Evolutionary conservation across 2,797 vertebrate genomes (phyloP), one percentile per base, ranked within the genome.

Genomic region (Sebastes cheni): DNA sequence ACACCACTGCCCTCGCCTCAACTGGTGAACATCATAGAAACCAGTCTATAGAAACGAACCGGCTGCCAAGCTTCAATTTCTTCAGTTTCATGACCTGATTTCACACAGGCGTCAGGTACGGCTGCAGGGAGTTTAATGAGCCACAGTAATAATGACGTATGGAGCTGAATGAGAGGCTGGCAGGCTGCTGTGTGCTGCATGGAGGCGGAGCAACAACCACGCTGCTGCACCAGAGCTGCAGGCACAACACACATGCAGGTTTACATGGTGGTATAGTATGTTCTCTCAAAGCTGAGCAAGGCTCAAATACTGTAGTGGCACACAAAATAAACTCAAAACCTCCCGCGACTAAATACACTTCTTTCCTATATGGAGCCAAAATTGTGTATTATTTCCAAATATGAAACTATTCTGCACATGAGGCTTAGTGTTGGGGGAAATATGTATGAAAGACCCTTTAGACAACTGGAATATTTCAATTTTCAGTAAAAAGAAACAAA

Each of bases 61-160:
- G 27, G n/a, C 39, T 2, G 4, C 39, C 20, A 1, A 25, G 67
- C 74, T 68, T 72, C 67, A 61, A 25, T 84, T 79, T 84, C 68
- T 79, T 73, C 39, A 29, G 67, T 81, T 84, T 79, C 79, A 73
- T 59, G 58, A 59, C 12, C 78, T 65, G 62, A 27, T 72, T 72
- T 72, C 25, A 58, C 39, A 23, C 71, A 81, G 78, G 20, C 55
- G 6, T 75, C 42, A 64, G 58, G 62, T 71, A 36, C 20, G 2
- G 25, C 70, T 62, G 80, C 66, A 52, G 71, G 46, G 36, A 4
- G 11, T 84, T 81, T 87, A 79, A 79, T 76, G 79, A 75, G 67
- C 72, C 1, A 12, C 71, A 81, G 59, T 62, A 72, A 79, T 84
- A 67, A 80, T 29, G 36, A 74, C 74, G 73, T 32, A 58, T 70